Conservation (phyloP, 1,140 invertebrate genomes). For the Cydia fagiglandana region DNA sequence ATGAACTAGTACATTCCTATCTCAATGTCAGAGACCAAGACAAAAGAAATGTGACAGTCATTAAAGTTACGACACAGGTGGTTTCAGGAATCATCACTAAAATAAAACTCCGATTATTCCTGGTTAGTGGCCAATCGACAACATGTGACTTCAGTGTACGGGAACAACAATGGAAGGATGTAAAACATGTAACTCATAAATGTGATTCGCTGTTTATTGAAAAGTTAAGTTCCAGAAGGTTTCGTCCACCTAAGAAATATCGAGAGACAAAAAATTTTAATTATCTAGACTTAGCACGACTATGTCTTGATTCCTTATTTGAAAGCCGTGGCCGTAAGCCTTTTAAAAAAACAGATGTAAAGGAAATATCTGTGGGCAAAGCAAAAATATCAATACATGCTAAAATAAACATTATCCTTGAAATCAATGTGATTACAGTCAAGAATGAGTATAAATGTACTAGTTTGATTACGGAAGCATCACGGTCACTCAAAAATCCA, state of each 20-base stretch:
- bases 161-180: not conserved
- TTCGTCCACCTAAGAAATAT: not conserved
- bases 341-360: not conserved
- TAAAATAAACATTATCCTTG: not conserved
- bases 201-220: not conserved
- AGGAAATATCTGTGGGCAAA: not conserved
- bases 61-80: constrained; percentile 47
- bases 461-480: not conserved
- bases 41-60: constrained; percentile 42
- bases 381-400: not conserved
- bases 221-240: not conserved
- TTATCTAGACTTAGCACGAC: not conserved
- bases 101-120: not conserved
- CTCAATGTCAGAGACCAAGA: not conserved
- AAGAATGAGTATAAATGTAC: not conserved
- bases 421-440: not conserved
- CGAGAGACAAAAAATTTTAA: not conserved
- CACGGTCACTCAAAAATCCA: not conserved
- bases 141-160: not conserved
- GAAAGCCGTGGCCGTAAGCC: not conserved
- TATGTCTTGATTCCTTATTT: not conserved
- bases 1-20: not conserved
- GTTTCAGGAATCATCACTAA: constrained; percentile 42
- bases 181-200: not conserved
- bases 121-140: not conserved